These are phyloP conservation scores for Florisuga fusca DNA, from an alignment of 2,797 vertebrate species.

Conservation along the genomic window DNA sequence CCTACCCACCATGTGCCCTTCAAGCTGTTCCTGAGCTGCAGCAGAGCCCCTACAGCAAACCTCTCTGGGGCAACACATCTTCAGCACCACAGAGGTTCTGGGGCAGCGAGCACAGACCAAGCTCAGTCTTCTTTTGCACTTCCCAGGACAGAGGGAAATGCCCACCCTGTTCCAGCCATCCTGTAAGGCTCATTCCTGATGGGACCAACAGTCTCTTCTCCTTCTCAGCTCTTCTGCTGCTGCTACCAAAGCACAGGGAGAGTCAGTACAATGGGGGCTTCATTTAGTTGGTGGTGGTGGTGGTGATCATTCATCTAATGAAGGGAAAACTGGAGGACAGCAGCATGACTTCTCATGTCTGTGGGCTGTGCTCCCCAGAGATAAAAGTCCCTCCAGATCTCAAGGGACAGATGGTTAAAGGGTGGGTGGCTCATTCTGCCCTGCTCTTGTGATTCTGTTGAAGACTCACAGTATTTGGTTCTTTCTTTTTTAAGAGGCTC, in stretches of 20 bases:
- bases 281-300: background rate
- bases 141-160: background rate
- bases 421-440: background rate
- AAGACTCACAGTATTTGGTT: background rate
- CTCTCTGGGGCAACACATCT: background rate
- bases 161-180: background rate
- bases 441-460: constrained; percentile 14
- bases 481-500: background rate
- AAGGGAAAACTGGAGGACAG: background rate
- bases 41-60: background rate
- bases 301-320: background rate
- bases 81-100: background rate
- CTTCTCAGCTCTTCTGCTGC: background rate
- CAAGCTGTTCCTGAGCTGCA: constrained; percentile 24
- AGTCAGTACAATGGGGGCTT: background rate
- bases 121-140: background rate
- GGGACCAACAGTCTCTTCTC: background rate
- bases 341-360: background rate
- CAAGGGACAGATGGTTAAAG: constrained; percentile 29
- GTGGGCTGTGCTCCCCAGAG: background rate
- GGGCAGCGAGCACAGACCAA: background rate
- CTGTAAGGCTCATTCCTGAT: background rate
- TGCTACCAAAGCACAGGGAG: background rate
- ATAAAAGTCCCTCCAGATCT: background rate
- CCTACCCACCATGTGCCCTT: constrained; percentile 24